phyloP scores from a whole-genome alignment of 2,113 vertebrate genomes.

The Chlorocebus sabaeus region DNA sequence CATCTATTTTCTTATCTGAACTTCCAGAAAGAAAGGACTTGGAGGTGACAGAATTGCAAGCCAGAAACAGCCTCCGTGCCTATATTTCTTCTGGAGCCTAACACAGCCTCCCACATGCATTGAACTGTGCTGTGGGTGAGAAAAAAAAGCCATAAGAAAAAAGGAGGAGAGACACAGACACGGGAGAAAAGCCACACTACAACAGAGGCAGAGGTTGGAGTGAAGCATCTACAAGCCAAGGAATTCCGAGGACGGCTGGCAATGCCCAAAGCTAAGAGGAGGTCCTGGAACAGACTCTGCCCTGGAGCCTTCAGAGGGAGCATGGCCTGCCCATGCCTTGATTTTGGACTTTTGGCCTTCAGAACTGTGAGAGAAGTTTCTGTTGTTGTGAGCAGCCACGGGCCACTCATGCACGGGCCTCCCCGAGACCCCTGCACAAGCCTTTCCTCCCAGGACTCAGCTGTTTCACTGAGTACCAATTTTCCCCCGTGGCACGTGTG shows the following conservation, averaged over 20 bases:
- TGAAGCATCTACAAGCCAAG: background rate
- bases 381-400: background rate
- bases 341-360: background rate
- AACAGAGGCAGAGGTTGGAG: background rate
- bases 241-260: background rate
- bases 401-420: background rate
- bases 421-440: background rate
- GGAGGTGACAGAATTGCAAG: background rate
- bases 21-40: background rate
- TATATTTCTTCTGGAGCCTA: background rate
- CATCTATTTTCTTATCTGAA: background rate
- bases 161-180: background rate
- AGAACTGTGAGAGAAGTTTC: background rate
- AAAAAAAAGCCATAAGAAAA: background rate
- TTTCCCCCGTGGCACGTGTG: background rate
- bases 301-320: background rate
- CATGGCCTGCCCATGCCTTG: background rate
- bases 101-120: background rate
- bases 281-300: background rate
- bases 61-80: background rate
- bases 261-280: background rate
- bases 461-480: background rate
- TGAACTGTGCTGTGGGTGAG: background rate
- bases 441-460: background rate
- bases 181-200: background rate